Evolutionary conservation across 53 echinoderm and acorn worm species (phyloP), one percentile per base, ranked within the genome.

Genomic region (Mesocentrotus franciscanus): DNA sequence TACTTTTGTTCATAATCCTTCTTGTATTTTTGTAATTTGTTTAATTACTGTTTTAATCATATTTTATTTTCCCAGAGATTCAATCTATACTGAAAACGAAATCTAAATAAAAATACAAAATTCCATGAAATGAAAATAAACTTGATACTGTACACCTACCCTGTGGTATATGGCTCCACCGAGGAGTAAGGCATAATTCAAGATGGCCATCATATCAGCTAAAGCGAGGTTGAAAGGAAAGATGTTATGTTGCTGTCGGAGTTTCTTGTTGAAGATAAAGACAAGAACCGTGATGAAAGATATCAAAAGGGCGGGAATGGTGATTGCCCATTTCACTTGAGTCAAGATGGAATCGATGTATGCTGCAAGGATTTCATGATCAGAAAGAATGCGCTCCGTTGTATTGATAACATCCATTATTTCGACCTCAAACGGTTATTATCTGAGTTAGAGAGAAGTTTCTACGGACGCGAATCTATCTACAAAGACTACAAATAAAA

Each of bases 161-260:
- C 87, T 87, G n/a, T 87, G 87, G 58, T 87, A 87, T 57, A 87
- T 87, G 58, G 29, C 87, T 29, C 58, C 58, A 29, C 27, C 87
- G 29, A 87, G 57, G 59, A 87, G 87, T 18, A 87, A 18, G 14
- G 87, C 87, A 27, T 87, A 87, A 29, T 87, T 87, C n/a, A 87
- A 58, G 29, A 87, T 87, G 58, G 87, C 87, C 58, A 87, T 56
- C 87, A 87, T 59, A 58, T 87, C 87, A 9, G 87, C 87, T 4
- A 87, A 27, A n/a, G 58, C 87, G 11, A 87, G 59, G 58, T 87
- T 87, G 59, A 87, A 87, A 58, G 87, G 87, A 12, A 87, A 58
- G 58, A 87, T 87, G 87, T 87, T 87, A 11, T 87, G 87, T 58
- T 87, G 87, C 87, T 87, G 87, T 87, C 87, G 56, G 12, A 87